Conservation (phyloP, 2,888 invertebrate genomes). For the Reticulitermes lucifugus region DNA sequence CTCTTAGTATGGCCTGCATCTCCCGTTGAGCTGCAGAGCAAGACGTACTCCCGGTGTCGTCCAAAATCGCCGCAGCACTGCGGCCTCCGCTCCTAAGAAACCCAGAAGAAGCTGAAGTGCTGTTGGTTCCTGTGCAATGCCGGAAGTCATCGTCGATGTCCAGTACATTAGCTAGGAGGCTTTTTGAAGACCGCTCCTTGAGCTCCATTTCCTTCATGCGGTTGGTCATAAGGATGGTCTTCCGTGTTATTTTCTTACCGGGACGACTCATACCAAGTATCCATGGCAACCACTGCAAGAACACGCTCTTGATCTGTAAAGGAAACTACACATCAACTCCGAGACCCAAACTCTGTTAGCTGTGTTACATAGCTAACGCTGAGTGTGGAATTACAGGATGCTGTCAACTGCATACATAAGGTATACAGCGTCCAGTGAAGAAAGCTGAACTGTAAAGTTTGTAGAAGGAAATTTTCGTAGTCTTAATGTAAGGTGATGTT, state of each 20-base stretch:
- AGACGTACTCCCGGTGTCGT: conserved; percentile 64
- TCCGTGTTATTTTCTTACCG: conserved; percentile 92
- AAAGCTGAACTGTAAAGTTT: too few species aligned
- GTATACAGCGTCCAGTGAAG: too few species aligned
- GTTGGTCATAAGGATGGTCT: conserved; percentile 90
- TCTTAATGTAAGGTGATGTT: too few species aligned
- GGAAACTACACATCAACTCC: neutral
- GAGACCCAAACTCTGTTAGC: too few species aligned
- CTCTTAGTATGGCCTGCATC: conserved; percentile 89
- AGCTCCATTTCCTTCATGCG: conserved; percentile 93
- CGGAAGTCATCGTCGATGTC: conserved; percentile 97
- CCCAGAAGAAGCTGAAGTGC: conserved; percentile 60
- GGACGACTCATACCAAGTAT: conserved; percentile 95
- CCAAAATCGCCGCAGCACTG: conserved; percentile 77
- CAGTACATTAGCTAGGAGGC: conserved; percentile 92
- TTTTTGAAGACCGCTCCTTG: conserved; percentile 94
- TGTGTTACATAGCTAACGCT: too few species aligned
- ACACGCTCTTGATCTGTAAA: conserved; percentile 90
- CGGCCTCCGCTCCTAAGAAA: conserved; percentile 66
- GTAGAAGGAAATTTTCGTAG: too few species aligned
- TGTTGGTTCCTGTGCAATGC: conserved; percentile 63
- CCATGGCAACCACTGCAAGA: conserved; percentile 98
- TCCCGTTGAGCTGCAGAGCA: conserved; percentile 79
- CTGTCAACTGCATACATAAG: too few species aligned
- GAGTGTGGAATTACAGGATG: too few species aligned